Percentiles rank a stretch among this genome's conserved stretches.
Conservation (phyloP, 2,113 vertebrate genomes). For the Argyrosomus japonicus region DNA sequence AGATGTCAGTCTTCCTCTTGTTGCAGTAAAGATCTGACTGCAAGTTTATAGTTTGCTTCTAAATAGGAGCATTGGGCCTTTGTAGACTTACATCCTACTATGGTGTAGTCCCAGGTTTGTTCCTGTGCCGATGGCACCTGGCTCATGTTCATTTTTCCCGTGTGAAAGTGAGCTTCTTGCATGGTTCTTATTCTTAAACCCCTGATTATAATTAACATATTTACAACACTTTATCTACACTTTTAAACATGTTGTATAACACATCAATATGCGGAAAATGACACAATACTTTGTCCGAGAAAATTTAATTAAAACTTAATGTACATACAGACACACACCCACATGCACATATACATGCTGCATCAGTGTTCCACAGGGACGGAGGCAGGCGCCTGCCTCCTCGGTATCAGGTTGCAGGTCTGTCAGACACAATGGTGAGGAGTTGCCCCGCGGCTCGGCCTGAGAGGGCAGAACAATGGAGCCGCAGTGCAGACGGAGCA, state of each 20-base stretch:
- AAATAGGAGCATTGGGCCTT: constrained; percentile 59
- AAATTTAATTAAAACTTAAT: constrained; percentile 12
- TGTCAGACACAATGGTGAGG: constrained; percentile 79
- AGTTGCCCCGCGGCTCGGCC: constrained; percentile 69
- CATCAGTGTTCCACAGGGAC: constrained; percentile 59
- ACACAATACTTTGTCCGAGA: background rate
- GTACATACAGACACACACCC: constrained; percentile 15
- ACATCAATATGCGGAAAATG: background rate
- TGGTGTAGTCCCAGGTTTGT: constrained; percentile 22
- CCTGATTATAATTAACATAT: constrained; percentile 5
- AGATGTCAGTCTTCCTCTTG: constrained; percentile 69
- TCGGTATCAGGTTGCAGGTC: constrained; percentile 74
- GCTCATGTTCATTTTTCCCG: constrained; percentile 1
- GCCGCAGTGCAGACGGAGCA: constrained; percentile 70
- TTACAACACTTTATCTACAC: background rate
- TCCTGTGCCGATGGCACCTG: constrained; percentile 2
- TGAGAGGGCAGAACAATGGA: constrained; percentile 80
- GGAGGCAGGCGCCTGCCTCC: constrained; percentile 68
- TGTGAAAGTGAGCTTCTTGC: constrained; percentile 3
- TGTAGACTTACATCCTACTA: constrained; percentile 48
- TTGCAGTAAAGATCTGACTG: constrained; percentile 62
- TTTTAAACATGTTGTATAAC: background rate
- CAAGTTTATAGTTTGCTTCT: constrained; percentile 50
- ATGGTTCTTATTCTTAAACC: background rate
- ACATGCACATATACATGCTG: constrained; percentile 39